Conservation (phyloP, 2,888 invertebrate genomes). For the Phaonia tiefii region DNA sequence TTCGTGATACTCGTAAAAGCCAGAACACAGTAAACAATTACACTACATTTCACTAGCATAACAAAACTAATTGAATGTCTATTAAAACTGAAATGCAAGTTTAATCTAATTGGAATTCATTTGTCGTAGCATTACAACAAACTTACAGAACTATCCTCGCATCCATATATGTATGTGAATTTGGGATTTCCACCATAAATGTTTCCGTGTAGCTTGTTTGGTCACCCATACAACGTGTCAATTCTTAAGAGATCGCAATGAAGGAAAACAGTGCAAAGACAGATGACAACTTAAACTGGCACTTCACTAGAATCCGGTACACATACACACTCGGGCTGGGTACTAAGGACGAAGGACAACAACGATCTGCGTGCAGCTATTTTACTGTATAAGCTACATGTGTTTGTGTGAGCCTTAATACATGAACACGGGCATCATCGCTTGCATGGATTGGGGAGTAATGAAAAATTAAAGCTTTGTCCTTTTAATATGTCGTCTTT, state of each 20-base stretch:
- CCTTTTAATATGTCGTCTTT: background rate
- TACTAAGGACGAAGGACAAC: background rate
- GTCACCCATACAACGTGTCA: background rate
- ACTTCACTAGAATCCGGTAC: slow-evolving; percentile 34
- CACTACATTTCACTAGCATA: no score
- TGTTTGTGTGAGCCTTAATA: background rate
- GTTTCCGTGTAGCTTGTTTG: no score
- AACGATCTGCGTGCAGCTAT: background rate
- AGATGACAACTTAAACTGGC: slow-evolving; percentile 57
- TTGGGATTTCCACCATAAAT: no score
- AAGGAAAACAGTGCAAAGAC: slow-evolving; percentile 40
- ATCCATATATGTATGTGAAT: no score
- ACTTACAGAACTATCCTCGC: no score
- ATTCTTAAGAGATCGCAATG: slow-evolving; percentile 17
- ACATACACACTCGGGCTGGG: background rate
- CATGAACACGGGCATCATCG: background rate
- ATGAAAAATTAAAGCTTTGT: slow-evolving; percentile 24
- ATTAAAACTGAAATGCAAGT: no score
- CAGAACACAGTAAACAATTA: no score
- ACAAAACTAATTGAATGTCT: no score
- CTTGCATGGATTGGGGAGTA: background rate
- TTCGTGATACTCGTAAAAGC: no score
- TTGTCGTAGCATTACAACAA: no score
- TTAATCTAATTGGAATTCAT: no score
- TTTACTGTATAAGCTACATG: background rate